Evolutionary conservation across 2,888 invertebrate species (phyloP).

Genomic region (Nephrotoma flavescens): DNA sequence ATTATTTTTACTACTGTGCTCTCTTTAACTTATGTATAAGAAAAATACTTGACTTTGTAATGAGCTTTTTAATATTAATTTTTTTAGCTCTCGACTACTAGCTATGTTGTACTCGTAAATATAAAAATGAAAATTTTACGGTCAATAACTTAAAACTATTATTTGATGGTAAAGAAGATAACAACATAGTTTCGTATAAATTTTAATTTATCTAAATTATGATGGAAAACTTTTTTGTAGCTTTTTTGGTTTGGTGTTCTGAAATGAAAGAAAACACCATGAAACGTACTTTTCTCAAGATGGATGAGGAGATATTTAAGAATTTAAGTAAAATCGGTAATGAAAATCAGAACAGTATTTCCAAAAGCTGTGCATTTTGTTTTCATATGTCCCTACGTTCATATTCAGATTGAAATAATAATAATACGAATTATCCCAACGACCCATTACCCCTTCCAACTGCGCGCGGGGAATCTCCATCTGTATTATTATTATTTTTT

Average conservation of each 20-base stretch:
- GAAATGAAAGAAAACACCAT: background rate
- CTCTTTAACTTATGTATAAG: background rate
- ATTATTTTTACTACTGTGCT: background rate
- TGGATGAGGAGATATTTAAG: background rate
- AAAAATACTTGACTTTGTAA: background rate
- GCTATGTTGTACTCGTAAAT: background rate
- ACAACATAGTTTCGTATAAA: background rate
- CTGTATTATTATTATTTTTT: too few relatives aligned
- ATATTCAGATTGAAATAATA: too few relatives aligned
- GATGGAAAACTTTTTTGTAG: background rate
- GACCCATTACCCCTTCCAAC: too few relatives aligned
- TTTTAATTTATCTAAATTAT: background rate
- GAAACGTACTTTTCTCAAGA: background rate
- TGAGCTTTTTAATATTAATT: background rate
- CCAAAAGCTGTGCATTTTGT: too few relatives aligned
- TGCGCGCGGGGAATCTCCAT: too few relatives aligned
- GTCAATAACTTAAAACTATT: background rate
- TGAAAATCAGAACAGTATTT: too few relatives aligned
- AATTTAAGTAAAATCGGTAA: too few relatives aligned
- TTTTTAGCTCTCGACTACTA: background rate
- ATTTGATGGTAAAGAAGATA: background rate
- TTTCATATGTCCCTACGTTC: too few relatives aligned
- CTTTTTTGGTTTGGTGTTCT: background rate
- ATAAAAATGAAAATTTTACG: background rate
- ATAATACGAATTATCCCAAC: too few relatives aligned